These are phyloP conservation scores for Strix aluco DNA, from an alignment of 2,113 vertebrate species.

Conservation along the genomic window DNA sequence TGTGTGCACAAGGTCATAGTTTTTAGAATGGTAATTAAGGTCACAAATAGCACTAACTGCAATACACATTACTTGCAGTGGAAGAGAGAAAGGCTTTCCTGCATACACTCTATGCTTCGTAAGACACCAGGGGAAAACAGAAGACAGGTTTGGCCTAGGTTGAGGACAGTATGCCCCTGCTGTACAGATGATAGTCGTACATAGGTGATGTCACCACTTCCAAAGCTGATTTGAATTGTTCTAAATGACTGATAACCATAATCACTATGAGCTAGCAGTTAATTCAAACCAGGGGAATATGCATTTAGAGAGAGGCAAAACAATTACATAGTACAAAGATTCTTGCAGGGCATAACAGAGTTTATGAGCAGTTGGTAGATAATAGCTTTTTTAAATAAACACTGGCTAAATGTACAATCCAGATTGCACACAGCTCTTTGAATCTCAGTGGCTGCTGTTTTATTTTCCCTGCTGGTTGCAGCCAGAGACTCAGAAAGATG, in stretches of 20 bases:
- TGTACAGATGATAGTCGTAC: background rate
- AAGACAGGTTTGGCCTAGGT: background rate
- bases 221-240: constrained; percentile 40
- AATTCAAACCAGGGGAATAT: constrained; percentile 56
- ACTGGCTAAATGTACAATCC: constrained; percentile 38
- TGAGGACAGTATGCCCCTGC: background rate
- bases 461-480: background rate
- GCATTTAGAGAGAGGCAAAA: background rate
- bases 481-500: background rate
- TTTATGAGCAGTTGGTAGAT: constrained; percentile 60
- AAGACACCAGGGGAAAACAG: background rate
- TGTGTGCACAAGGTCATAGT: background rate
- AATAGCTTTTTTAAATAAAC: constrained; percentile 66
- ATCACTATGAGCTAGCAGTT: constrained; percentile 22
- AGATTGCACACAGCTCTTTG: background rate
- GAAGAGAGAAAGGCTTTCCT: background rate
- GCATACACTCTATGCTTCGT: background rate
- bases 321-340: constrained; percentile 33
- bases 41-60: background rate
- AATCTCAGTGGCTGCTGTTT: constrained; percentile 35
- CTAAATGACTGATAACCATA: constrained; percentile 27
- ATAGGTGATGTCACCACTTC: constrained; percentile 13
- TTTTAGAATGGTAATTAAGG: background rate
- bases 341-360: constrained; percentile 24
- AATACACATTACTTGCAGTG: background rate